Evolutionary conservation across 2,797 vertebrate species (phyloP).

Genomic region (Karalla daura): DNA sequence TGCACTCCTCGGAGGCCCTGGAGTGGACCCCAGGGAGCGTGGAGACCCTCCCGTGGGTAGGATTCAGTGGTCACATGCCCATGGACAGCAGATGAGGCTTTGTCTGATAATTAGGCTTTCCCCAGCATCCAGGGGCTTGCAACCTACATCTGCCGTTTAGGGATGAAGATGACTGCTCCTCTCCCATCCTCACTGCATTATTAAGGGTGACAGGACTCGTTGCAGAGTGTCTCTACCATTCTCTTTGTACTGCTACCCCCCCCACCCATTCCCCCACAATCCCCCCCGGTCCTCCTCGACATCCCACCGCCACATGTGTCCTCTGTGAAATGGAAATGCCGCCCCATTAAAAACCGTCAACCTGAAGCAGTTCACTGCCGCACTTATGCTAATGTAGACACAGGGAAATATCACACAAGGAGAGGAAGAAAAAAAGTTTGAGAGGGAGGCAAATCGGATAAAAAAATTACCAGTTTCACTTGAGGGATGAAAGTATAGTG

Average conservation of each 20-base stretch:
- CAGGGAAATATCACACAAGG: slow-evolving; percentile 77
- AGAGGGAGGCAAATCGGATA: slow-evolving; percentile 67
- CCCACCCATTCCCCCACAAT: slow-evolving; percentile 3
- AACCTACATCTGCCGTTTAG: slow-evolving; percentile 60
- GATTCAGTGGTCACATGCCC: slow-evolving; percentile 5
- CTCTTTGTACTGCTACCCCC: slow-evolving; percentile 78
- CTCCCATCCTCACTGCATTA: slow-evolving; percentile 74
- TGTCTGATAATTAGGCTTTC: slow-evolving; percentile 59
- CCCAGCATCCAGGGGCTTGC: slow-evolving; percentile 37
- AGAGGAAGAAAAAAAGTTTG: slow-evolving; percentile 49
- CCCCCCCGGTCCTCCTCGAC: slow-evolving; percentile 46
- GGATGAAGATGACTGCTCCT: slow-evolving; percentile 61
- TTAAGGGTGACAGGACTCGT: slow-evolving; percentile 77
- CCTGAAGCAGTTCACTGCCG: slow-evolving; percentile 77
- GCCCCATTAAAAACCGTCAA: slow-evolving; percentile 82
- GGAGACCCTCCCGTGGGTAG: slow-evolving; percentile 22
- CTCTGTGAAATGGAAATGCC: slow-evolving; percentile 85
- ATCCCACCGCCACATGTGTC: slow-evolving; percentile 73
- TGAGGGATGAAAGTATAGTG: slow-evolving; percentile 67
- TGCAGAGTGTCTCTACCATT: slow-evolving; percentile 78
- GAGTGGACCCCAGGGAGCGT: slow-evolving; percentile 26
- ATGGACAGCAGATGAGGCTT: slow-evolving; percentile 23
- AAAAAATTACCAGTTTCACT: slow-evolving; percentile 64
- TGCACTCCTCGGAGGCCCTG: slow-evolving; percentile 37
- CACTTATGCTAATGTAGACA: slow-evolving; percentile 85